Evolutionary conservation across 92 coral and sea anemone genomes (phyloP), one percentile per base, ranked within the genome.

Genomic region (Zoanthus gigantus): DNA sequence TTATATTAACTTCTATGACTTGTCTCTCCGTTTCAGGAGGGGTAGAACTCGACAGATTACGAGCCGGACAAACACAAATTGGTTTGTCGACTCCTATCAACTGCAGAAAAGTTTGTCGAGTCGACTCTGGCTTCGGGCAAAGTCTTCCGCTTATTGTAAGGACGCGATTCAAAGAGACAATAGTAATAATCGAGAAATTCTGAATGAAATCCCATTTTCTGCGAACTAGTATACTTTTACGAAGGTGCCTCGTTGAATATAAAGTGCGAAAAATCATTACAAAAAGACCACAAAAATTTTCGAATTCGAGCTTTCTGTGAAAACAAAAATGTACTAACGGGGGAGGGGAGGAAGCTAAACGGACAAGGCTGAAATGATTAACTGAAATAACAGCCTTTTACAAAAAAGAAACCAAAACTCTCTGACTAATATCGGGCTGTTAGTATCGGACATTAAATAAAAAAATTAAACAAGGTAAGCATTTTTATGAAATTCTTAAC

Each of bases 11-110:
- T 37, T 90, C 88, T 69, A 66, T 45, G 11, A 85, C 89, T 47
- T 90, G 89, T 23, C 77, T 84, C 7, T 71, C 58, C 6, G 79
- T 78, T n/a, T 66, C 72, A 6, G 76, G 56, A 34, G 87, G 71
- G 0, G 79, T 78, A 44, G 79, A 78, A 65, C 91, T 88, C 8
- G 90, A 45, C 31, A 92, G 58, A 15, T 81, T 75, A 34, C 90
- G 86, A 16, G 78, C 84, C 9, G 92, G 88, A 23, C 90, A 89
- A 86, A 88, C 90, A 89, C 94, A 89, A 30, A 88, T 80, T 61
- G 89, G 90, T 74, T 71, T 82, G 42, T 89, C 83, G 6, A 91
- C 86, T 13, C 94, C 92, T 44, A 89, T 87, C 86, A 92, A 63
- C 44, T 92, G 92, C 9, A 72, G 71, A 69, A 92, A 92, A 44